Evolutionary conservation across 1,140 invertebrate species (phyloP).

Genomic region (Macrotrachela quadricornifera): DNA sequence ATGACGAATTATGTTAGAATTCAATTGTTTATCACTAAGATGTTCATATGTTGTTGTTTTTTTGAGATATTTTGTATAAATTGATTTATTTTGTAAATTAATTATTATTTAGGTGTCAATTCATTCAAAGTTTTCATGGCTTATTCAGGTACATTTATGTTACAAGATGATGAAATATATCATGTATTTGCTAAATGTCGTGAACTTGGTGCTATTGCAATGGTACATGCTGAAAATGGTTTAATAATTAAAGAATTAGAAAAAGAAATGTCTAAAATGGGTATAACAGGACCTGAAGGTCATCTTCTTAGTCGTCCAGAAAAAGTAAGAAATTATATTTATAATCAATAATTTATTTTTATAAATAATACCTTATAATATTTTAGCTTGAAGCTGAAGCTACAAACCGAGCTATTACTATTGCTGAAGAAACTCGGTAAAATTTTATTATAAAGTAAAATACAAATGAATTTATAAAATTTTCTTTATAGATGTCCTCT

Average conservation of each 20-base stretch:
- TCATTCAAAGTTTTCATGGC: constrained; percentile 94
- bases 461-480: too few species aligned
- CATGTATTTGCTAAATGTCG: constrained; percentile 56
- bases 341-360: too few species aligned
- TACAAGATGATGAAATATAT: constrained; percentile 71
- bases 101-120: constrained; percentile 48
- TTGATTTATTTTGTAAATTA: too few species aligned
- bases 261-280: constrained; percentile 56
- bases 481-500: constrained; percentile 46
- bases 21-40: too few species aligned
- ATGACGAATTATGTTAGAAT: too few species aligned
- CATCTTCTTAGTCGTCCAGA: constrained; percentile 85
- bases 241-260: constrained; percentile 57
- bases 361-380: too few species aligned
- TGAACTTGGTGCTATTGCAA: constrained; percentile 48
- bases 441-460: too few species aligned
- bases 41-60: too few species aligned
- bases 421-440: constrained; percentile 54
- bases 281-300: constrained; percentile 84
- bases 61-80: too few species aligned
- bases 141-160: constrained; percentile 68
- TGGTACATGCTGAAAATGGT: constrained; percentile 94
- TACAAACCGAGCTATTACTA: constrained; percentile 72
- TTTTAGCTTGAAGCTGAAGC: constrained; percentile 71
- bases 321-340: constrained; percentile 19